Evolutionary conservation across 2,797 vertebrate genomes (phyloP).

Genomic region (Buceros bicornis): DNA sequence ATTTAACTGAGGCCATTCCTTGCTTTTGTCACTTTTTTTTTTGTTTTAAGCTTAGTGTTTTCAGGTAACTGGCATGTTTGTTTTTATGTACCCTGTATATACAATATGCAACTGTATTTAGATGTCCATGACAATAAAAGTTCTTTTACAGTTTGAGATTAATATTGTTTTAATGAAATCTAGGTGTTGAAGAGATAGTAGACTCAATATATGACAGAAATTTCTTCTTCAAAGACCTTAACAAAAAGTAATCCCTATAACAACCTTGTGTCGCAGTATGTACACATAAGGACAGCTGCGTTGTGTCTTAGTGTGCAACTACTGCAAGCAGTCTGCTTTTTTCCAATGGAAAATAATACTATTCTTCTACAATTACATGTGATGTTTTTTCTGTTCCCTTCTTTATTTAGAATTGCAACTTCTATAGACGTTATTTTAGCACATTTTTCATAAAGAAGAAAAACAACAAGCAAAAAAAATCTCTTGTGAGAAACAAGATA

Average conservation of each 20-base stretch:
- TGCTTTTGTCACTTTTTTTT: not conserved
- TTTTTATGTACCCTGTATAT: not conserved
- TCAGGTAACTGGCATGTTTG: not conserved
- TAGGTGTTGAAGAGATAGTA: not conserved
- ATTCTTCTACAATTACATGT: not conserved
- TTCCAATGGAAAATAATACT: not conserved
- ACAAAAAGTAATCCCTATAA: not conserved
- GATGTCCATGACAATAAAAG: not conserved
- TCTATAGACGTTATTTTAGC: not conserved
- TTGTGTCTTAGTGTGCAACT: not conserved
- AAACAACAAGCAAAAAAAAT: fast-evolving
- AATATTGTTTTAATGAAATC: not conserved
- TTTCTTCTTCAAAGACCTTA: not conserved
- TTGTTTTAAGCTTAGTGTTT: not conserved
- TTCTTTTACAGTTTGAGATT: not conserved
- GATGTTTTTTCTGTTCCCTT: not conserved
- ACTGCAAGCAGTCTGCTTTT: not conserved
- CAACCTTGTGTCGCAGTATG: not conserved
- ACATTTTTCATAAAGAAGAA: not conserved
- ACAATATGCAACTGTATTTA: not conserved
- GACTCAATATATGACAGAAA: not conserved
- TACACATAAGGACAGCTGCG: not conserved
- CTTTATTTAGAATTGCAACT: not conserved
- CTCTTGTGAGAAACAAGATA: not conserved
- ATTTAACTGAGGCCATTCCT: not conserved